These are phyloP conservation scores for Philereme vetulata DNA, from an alignment of 2,888 invertebrate species.

Conservation along the genomic window DNA sequence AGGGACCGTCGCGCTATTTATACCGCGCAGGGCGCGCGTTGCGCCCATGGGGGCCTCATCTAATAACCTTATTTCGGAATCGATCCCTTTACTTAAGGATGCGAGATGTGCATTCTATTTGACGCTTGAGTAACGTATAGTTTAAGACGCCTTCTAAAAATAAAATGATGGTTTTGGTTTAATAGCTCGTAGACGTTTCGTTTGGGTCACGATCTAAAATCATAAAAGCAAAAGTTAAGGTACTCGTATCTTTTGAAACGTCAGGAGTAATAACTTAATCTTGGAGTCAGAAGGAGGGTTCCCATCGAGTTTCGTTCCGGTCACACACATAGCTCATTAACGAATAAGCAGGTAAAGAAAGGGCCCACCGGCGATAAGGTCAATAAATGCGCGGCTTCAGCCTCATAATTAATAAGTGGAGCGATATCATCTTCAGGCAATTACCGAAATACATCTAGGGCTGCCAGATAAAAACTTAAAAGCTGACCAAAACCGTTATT, in stretches of 20 bases:
- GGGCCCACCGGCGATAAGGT: conserved; percentile 78
- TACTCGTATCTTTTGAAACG: conserved; percentile 4
- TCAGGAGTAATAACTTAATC: conserved; percentile 48
- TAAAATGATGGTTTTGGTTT: neutral
- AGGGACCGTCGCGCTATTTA: conserved; percentile 78
- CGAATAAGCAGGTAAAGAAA: conserved; percentile 62
- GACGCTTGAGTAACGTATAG: neutral
- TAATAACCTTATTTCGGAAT: conserved; percentile 65
- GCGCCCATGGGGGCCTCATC: conserved; percentile 61
- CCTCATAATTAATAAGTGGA: conserved; percentile 74
- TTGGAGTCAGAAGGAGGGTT: conserved; percentile 42
- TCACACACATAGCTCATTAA: conserved; percentile 66
- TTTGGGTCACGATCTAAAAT: conserved; percentile 8
- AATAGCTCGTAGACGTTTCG: conserved; percentile 1
- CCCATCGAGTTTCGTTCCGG: conserved; percentile 65
- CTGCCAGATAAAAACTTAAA: conserved; percentile 41
- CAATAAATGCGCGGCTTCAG: conserved; percentile 75
- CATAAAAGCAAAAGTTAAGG: conserved; percentile 25
- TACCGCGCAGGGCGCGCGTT: conserved; percentile 63
- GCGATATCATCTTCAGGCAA: conserved; percentile 68
- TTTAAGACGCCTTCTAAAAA: conserved; percentile 5
- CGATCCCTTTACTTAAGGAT: conserved; percentile 45
- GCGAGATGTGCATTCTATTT: conserved; percentile 13
- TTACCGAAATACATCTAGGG: conserved; percentile 67
- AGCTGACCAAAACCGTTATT: neutral